Evolutionary conservation across 2,888 invertebrate species (phyloP).

Genomic region (Plusia festucae): DNA sequence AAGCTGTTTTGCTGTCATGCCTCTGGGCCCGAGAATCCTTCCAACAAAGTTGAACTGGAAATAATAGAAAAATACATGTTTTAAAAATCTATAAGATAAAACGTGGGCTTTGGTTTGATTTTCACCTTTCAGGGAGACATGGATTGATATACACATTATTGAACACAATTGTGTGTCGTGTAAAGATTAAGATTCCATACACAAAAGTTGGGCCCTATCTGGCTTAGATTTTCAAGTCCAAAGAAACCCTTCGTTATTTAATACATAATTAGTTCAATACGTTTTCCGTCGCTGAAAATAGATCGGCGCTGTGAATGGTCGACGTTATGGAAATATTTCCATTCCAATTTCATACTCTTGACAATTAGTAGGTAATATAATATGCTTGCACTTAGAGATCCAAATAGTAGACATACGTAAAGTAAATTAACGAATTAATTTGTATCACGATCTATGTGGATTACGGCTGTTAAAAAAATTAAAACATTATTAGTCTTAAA

Average conservation of each 20-base stretch:
- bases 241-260: neutral
- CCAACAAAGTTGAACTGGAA: slow-evolving; percentile 99
- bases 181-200: too few species aligned
- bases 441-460: too few species aligned
- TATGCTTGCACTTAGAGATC: neutral
- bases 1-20: slow-evolving; percentile 99
- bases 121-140: too few species aligned
- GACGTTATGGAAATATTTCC: slow-evolving; percentile 11
- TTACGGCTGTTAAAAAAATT: too few species aligned
- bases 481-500: too few species aligned
- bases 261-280: slow-evolving; percentile 3
- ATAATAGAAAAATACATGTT: slow-evolving; percentile 61
- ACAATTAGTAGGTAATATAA: neutral
- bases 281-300: neutral
- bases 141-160: too few species aligned
- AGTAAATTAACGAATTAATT: too few species aligned
- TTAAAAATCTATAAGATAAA: neutral
- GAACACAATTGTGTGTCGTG: too few species aligned
- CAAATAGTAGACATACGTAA: too few species aligned
- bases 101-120: too few species aligned
- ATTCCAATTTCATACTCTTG: slow-evolving; percentile 3
- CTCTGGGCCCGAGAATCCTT: slow-evolving; percentile 99
- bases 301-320: slow-evolving; percentile 2
- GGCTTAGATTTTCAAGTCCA: neutral
- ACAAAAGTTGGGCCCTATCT: neutral